phyloP scores from a whole-genome alignment of 2,888 invertebrate genomes.

The Stenodera caucasica region DNA sequence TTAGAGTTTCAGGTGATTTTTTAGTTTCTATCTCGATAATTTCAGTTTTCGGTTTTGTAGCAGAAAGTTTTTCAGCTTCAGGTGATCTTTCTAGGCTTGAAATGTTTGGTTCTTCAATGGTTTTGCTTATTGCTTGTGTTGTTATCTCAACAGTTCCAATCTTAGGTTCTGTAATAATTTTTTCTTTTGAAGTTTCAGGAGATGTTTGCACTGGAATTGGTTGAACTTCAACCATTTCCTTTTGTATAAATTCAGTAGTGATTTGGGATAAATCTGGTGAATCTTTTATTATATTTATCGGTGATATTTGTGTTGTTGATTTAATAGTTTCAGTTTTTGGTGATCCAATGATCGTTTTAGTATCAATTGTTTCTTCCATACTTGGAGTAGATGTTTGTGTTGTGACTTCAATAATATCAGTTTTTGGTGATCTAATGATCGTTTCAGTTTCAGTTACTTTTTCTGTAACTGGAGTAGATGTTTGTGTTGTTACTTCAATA shows the following conservation, averaged over 20 bases:
- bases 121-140: too few species aligned
- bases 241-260: conserved; percentile 41
- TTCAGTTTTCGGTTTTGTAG: background rate
- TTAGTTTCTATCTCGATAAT: background rate
- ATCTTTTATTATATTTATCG: conserved; percentile 54
- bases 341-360: too few species aligned
- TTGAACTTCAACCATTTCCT: conserved; percentile 32
- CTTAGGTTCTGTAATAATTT: background rate
- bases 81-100: background rate
- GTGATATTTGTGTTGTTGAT: too few species aligned
- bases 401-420: conserved; percentile 39
- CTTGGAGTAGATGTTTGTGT: conserved; percentile 37
- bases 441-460: conserved; percentile 34
- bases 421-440: conserved; percentile 33
- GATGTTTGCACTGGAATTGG: conserved; percentile 31
- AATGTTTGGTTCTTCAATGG: background rate
- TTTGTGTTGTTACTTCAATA: too few species aligned
- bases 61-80: too few species aligned
- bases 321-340: background rate
- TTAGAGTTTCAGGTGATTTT: too few species aligned
- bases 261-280: conserved; percentile 58
- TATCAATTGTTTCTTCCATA: background rate
- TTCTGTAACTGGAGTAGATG: too few species aligned
- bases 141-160: background rate
- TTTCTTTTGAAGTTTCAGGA: too few species aligned